Conservation (phyloP, 2,797 vertebrate genomes). For the Hyperoplus immaculatus region DNA sequence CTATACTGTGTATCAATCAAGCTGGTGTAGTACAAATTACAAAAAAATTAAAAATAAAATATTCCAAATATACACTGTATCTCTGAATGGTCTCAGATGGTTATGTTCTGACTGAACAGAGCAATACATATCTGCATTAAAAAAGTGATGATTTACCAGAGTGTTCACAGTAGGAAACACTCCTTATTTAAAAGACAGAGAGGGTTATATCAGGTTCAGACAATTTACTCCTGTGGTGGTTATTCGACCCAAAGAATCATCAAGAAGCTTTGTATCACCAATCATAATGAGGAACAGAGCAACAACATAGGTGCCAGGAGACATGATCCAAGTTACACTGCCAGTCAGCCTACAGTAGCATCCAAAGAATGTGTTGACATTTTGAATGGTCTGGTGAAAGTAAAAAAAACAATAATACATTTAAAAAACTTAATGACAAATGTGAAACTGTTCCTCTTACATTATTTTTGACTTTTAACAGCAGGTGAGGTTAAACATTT, state of each 20-base stretch:
- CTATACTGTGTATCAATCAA: background rate
- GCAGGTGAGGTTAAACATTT: constrained; percentile 1
- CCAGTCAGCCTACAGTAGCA: constrained; percentile 54
- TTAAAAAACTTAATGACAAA: background rate
- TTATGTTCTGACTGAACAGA: constrained; percentile 30
- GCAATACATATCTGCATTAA: constrained; percentile 50
- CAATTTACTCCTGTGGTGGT: constrained; percentile 4
- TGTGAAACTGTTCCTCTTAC: background rate
- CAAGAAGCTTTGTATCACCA: constrained; percentile 12
- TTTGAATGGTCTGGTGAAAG: background rate
- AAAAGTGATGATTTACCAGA: background rate
- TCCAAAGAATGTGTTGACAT: constrained; percentile 29
- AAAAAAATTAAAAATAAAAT: background rate
- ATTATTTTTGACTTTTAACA: constrained; percentile 1
- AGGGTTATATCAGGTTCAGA: constrained; percentile 26
- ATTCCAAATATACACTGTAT: constrained; percentile 13
- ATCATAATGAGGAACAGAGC: constrained; percentile 1
- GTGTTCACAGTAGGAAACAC: too few relatives aligned
- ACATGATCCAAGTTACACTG: constrained; percentile 67
- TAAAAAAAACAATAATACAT: background rate
- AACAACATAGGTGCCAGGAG: constrained; percentile 36
- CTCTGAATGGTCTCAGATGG: constrained; percentile 3
- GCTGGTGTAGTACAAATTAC: background rate
- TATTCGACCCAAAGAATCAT: background rate
- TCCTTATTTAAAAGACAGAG: background rate